Evolutionary conservation across 2,888 invertebrate species (phyloP).

Genomic region (Theretra japonica): DNA sequence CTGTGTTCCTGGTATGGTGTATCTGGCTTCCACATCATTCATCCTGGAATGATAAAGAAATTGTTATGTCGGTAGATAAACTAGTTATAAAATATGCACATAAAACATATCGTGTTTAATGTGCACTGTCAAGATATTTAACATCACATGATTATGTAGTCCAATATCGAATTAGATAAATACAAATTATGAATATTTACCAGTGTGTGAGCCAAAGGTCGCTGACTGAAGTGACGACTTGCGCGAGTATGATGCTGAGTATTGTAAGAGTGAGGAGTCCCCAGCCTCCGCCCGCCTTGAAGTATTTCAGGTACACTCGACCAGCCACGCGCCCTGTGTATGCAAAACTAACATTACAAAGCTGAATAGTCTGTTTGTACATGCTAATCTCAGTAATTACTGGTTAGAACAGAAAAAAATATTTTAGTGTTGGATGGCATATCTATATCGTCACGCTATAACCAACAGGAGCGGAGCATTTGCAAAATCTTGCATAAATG

Average conservation of each 20-base stretch:
- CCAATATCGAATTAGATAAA: not conserved
- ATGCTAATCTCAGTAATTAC: too few species aligned
- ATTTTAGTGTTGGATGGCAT: too few species aligned
- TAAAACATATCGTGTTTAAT: not conserved
- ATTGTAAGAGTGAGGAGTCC: conserved; percentile 81
- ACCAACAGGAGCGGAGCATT: too few species aligned
- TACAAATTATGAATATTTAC: too few species aligned
- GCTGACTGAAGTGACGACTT: conserved; percentile 87
- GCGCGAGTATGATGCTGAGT: conserved; percentile 86
- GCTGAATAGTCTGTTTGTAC: too few species aligned
- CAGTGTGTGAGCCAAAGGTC: conserved; percentile 93
- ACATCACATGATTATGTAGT: not conserved
- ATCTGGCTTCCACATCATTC: conserved; percentile 66
- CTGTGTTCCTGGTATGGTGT: conserved; percentile 30
- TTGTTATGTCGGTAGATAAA: not conserved
- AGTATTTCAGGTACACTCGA: conserved; percentile 88
- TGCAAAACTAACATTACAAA: too few species aligned
- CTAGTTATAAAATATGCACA: not conserved
- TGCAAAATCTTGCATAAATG: too few species aligned
- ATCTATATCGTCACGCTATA: too few species aligned
- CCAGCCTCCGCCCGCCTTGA: conserved; percentile 87
- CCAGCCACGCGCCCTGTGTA: conserved; percentile 79
- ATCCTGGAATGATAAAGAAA: conserved; percentile 66
- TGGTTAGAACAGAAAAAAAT: too few species aligned
- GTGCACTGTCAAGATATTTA: not conserved